Base-by-base conservation (phyloP, 2,113 vertebrate species). In the Brachionichthys hirsutus region DNA sequence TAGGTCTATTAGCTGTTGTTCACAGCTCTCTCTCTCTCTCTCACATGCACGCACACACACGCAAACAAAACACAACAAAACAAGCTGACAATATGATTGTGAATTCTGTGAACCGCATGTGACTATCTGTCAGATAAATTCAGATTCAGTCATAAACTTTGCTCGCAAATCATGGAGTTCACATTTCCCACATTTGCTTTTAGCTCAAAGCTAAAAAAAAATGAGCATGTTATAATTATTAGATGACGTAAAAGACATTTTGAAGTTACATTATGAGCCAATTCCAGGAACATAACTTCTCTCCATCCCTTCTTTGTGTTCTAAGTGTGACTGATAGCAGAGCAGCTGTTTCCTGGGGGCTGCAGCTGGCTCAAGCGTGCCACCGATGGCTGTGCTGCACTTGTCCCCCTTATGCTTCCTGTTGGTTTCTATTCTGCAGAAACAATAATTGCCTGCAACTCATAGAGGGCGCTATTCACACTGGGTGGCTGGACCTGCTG, bases 271-370 rank as follows among this genome's bases (percentile, higher is more conserved):
- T 9, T 35, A 48, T 49, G 47, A 19, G 17, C 20, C 20, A 35
- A 55, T 12, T 40, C 22, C 47, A 55, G 40, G 60, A 72, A 46
- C 22, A 3, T 34, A 47, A 34, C 40, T 64, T 9, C 19, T n/a
- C 15, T 61, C 46, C 43, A 12, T 54, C 42, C 34, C 6, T 5
- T 66, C 55, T 50, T 45, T 20, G 61, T 65, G 62, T 49, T 53
- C 18, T 44, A 45, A 71, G 62, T 69, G 65, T 81, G 83, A 81
- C 64, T 75, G 77, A 84, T 77, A 69, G 74, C 72, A 20, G 24
- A 77, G 60, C 85, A 89, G 85, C 87, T 89, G 85, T 88, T 86
- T 85, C 80, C 64, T 67, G 67, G 83, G 78, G 70, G 55, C 52
- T 57, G 69, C 70, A 70, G 3, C 67, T 76, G 78, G 47, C 55